Percentiles rank a stretch among this genome's conserved stretches.
phyloP scores from a whole-genome alignment of 2,797 vertebrate species.

The Gastrophryne carolinensis region DNA sequence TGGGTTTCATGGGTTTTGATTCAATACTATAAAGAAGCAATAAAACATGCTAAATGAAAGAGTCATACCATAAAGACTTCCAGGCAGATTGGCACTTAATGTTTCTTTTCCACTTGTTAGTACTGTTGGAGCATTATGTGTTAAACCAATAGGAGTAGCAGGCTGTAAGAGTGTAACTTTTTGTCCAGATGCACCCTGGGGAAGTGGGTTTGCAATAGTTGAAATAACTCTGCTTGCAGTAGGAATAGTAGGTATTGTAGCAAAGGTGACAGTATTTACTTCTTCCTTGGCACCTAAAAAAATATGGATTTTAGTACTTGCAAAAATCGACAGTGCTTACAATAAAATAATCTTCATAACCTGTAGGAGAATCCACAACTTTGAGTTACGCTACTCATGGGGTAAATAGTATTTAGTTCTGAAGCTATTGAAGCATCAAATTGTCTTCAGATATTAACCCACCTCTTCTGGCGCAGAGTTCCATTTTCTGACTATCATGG shows the following conservation, averaged over 20 bases:
- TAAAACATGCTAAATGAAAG: background rate
- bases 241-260: constrained; percentile 66
- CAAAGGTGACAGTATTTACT: constrained; percentile 71
- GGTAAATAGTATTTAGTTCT: too few relatives aligned
- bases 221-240: constrained; percentile 88
- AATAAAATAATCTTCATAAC: too few relatives aligned
- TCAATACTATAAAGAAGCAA: too few relatives aligned
- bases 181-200: constrained; percentile 70
- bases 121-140: constrained; percentile 88
- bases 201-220: constrained; percentile 80
- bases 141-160: constrained; percentile 70
- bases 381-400: too few relatives aligned
- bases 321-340: too few relatives aligned
- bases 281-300: constrained; percentile 67
- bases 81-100: constrained; percentile 71
- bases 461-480: too few relatives aligned
- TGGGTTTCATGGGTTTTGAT: too few relatives aligned
- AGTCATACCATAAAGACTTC: constrained; percentile 78
- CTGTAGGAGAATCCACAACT: too few relatives aligned
- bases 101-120: constrained; percentile 92
- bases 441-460: too few relatives aligned
- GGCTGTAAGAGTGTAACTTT: constrained; percentile 82
- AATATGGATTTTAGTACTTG: background rate
- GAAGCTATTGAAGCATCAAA: too few relatives aligned
- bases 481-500: too few relatives aligned